Evolutionary conservation across 1,140 invertebrate species (phyloP), one percentile per base, ranked within the genome.

Genomic region (Macrobrachium nipponense): DNA sequence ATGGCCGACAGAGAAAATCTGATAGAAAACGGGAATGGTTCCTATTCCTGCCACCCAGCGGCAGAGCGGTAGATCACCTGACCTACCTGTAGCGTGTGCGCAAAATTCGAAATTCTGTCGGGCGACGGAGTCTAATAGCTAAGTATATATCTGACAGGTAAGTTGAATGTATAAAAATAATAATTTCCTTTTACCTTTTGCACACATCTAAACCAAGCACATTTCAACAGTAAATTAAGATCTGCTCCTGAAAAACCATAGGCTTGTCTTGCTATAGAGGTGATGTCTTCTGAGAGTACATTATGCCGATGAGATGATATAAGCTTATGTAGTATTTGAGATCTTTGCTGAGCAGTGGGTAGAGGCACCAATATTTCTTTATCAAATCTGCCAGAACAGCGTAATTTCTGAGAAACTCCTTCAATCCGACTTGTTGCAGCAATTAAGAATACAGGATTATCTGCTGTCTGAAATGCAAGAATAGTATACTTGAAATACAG

Each of bases 351-450:
- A 0, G 89, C 84, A 90, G 97, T 94, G 0, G 97, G 97, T 79
- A 98, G 90, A 6, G 96, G 95, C 15, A 98, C 97, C 91, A 98
- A 97, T 85, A 98, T 93, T 62, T 97, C 94, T 82, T 95, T 92
- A 92, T 98, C 96, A 14, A 98, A 92, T 89, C 97, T 92, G 18
- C 97, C 97, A 18, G 96, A 96, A 87, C 97, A 92, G 27, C 98
- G 90, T 14, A 98, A 91, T 3, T 97, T 97, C 93, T 95, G 87
- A 90, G 98, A 97, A 82, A 98, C 96, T 91, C 94, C 94, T 92
- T 98, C 97, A 0, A 97, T 97, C 87, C 97, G 92, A 92, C 99
- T 99, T 4, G 98, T 99, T 0, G 98, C 98, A 27, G 97, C 98
- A 6, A 84, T 36, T 62, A 84, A 20, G 11, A 84, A 64, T 20